These are phyloP conservation scores for Gavialis gangeticus DNA, from an alignment of 2,113 vertebrate species.

Conservation along the genomic window DNA sequence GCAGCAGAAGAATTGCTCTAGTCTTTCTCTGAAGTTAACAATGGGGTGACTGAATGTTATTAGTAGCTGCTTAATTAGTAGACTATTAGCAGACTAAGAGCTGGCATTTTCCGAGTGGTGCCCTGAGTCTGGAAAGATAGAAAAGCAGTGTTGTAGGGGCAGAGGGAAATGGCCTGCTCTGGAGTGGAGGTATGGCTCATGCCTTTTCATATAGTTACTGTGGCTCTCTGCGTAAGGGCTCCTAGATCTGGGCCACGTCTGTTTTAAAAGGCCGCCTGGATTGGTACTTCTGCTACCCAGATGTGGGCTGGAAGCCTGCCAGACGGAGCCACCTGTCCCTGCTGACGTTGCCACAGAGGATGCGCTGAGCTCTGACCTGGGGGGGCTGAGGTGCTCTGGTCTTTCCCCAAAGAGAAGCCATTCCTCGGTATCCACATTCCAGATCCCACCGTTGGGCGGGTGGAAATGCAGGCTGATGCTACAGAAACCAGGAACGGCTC, in stretches of 20 bases:
- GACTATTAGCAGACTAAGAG: too few relatives aligned
- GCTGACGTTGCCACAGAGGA: neutral
- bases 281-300: neutral
- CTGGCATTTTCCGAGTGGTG: too few relatives aligned
- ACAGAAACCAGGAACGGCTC: neutral
- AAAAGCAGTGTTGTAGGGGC: neutral
- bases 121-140: too few relatives aligned
- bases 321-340: neutral
- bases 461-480: neutral
- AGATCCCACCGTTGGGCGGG: neutral
- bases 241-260: neutral
- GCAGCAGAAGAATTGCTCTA: too few relatives aligned
- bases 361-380: neutral
- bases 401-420: neutral
- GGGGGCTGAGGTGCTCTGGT: neutral
- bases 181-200: neutral
- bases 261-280: neutral
- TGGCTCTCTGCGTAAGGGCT: rapidly evolving
- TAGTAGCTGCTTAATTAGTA: too few relatives aligned
- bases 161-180: neutral
- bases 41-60: too few relatives aligned
- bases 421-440: neutral
- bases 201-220: neutral
- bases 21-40: too few relatives aligned
- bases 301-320: neutral